Percentiles rank a stretch among this genome's conserved stretches.
These are phyloP conservation scores for Burhinus bistriatus DNA, from an alignment of 2,113 vertebrate genomes.

Conservation along the genomic window DNA sequence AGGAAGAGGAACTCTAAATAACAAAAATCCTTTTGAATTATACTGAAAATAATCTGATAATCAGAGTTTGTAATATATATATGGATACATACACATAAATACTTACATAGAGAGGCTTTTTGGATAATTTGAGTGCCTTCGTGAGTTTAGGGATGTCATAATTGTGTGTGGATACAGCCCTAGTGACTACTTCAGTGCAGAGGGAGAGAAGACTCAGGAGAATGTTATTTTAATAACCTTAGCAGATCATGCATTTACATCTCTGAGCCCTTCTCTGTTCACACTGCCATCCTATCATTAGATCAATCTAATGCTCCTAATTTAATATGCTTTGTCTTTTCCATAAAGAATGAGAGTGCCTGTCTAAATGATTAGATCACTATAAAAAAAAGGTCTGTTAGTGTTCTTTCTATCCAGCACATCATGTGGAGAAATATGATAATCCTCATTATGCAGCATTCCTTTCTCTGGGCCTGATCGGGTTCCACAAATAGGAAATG, in stretches of 20 bases:
- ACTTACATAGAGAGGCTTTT: neutral
- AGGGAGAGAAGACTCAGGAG: neutral
- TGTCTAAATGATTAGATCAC: slow-evolving; percentile 50
- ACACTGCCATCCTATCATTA: neutral
- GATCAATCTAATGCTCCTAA: slow-evolving; percentile 40
- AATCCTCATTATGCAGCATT: slow-evolving; percentile 19
- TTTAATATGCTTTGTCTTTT: slow-evolving; percentile 58
- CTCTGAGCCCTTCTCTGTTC: neutral
- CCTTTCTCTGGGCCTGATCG: neutral
- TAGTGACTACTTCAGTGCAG: neutral
- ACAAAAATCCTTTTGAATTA: neutral
- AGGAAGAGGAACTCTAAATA: neutral
- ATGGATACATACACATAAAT: neutral
- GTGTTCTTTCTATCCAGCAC: neutral
- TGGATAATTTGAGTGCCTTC: neutral
- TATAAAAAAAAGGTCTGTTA: neutral
- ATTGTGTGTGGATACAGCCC: neutral
- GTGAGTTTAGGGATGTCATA: neutral
- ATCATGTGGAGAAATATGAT: slow-evolving; percentile 40
- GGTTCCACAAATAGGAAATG: slow-evolving; percentile 38
- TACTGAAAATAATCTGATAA: neutral
- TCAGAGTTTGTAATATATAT: neutral
- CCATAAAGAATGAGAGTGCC: slow-evolving; percentile 14
- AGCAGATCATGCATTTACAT: slow-evolving; percentile 12
- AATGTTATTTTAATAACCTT: slow-evolving; percentile 42